Evolutionary conservation across 64 coral and sea anemone species (phyloP), one percentile per base, ranked within the genome.

Genomic region (Dendrophyllia cribrosa): DNA sequence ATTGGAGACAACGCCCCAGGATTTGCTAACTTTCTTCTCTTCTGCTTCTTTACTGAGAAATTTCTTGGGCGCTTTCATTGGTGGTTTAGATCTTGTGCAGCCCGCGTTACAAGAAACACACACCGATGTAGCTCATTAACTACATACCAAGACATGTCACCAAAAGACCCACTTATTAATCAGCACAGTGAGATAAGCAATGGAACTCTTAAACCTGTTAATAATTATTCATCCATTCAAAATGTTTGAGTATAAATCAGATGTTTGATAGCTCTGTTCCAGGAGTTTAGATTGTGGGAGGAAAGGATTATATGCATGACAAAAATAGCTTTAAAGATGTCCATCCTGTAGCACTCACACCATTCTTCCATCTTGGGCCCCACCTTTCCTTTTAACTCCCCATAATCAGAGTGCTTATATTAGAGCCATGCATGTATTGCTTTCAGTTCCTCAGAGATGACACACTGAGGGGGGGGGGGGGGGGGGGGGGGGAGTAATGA

Each of bases 21-120:
- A 5, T 91, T 91, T 83, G 77, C 78, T 53, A 91, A 91, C 44
- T 91, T 91, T 84, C 89, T 91, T 46, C 78, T 91, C 9, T 91
- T 91, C 69, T 91, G 68, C 43, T 73, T 91, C 65, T 91, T 91
- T 46, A 91, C 89, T 62, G 89, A 91, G 43, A 91, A 91, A 72
- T 79, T 71, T 49, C 55, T 82, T 67, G 58, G 89, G 43, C 17
- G 60, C 51, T 50, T 63, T 59, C 77, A 24, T n/a, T 51, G 7
- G 19, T 58, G 50, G 25, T 11, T 74, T 48, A 44, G 16, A 49
- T 51, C 17, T 51, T 67, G 62, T 84, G 5, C 61, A 84, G 49
- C 0, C 10, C 23, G 45, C 51, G 50, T 67, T 51, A 5, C 44
- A 48, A 22, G 44, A 68, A 84, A 51, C 1, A 6, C 9, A 51